Evolutionary conservation across 2,888 invertebrate genomes (phyloP).

Genomic region (Conomelus anceps): DNA sequence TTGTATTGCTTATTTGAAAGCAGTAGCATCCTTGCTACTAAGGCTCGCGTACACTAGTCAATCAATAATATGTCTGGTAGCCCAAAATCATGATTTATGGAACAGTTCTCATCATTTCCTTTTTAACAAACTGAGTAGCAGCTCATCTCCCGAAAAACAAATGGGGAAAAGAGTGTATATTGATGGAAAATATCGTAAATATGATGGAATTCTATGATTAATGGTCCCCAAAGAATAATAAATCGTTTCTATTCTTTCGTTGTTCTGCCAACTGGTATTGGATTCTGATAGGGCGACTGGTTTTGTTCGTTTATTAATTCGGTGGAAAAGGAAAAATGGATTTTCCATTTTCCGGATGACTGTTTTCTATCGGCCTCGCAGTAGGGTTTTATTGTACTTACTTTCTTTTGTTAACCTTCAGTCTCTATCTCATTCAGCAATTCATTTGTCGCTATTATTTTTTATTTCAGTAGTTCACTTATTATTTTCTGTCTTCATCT

Average conservation of each 20-base stretch:
- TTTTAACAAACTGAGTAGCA: background rate
- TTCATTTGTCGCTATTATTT: too few relatives aligned
- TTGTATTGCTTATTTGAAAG: too few relatives aligned
- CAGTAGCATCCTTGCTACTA: background rate
- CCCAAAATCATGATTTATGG: background rate
- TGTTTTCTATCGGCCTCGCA: background rate
- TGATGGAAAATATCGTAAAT: background rate
- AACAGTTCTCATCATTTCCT: background rate
- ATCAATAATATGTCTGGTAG: background rate
- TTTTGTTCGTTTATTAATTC: background rate
- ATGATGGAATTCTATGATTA: background rate
- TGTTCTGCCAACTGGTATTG: background rate
- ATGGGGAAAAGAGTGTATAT: background rate
- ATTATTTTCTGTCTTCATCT: too few relatives aligned
- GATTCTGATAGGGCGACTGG: too few relatives aligned
- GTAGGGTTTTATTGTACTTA: background rate
- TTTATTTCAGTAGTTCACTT: too few relatives aligned
- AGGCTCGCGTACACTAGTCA: background rate
- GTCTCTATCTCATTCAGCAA: too few relatives aligned
- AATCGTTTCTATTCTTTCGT: background rate
- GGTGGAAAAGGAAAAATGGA: background rate
- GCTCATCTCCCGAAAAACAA: background rate
- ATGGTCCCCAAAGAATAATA: background rate
- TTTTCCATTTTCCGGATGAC: background rate
- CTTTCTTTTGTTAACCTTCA: too few relatives aligned